Evolutionary conservation across 2,888 invertebrate species (phyloP), one percentile per base, ranked within the genome.

Genomic region (Diadegma fenestrale): DNA sequence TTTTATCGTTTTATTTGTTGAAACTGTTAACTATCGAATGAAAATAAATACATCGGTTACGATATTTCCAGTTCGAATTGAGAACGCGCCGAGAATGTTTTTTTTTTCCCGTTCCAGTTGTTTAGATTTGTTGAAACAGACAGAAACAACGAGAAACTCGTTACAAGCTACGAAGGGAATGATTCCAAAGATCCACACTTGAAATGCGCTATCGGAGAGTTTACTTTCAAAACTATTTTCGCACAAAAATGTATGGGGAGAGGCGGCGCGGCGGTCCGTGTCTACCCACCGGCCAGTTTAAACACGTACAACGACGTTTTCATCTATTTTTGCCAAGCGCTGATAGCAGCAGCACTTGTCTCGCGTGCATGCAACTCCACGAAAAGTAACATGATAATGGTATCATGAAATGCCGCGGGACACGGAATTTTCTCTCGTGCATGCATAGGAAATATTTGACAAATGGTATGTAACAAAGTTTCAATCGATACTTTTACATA

Each of bases 271-370:
- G 26, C 19, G 51, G 33, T 37, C 7, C 1, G 37, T 37, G 33
- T 6, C 8, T 61, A 48, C 6, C 14, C 26, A 26, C 43, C 68
- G 30, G 26, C 17, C 45, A 30, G 30, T 19, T 12, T 72, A 22
- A 22, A 0, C 54, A 26, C 69, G 69, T 54, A 72, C n/a, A n/a
- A n/a, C n/a, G n/a, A n/a, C 6, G 37, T 54, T 79, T 82, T 88
- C 73, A 88, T 89, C 90, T 91, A 91, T 91, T 91, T 91, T 90
- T 87, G 86, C 85, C 77, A 84, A 84, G 43, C 58, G 43, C 61
- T 33, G 68, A 81, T 78, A 84, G 41, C n/a, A n/a, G 4, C 4
- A 33, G 33, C 30, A 26, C 14, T 45, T 58, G 26, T 14, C 45
- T 77, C 37, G 63, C 73, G 61, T 68, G 51, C 51, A 66, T 22